Base-by-base conservation (phyloP, 1,140 invertebrate species). In the Drosophila prosaltans region DNA sequence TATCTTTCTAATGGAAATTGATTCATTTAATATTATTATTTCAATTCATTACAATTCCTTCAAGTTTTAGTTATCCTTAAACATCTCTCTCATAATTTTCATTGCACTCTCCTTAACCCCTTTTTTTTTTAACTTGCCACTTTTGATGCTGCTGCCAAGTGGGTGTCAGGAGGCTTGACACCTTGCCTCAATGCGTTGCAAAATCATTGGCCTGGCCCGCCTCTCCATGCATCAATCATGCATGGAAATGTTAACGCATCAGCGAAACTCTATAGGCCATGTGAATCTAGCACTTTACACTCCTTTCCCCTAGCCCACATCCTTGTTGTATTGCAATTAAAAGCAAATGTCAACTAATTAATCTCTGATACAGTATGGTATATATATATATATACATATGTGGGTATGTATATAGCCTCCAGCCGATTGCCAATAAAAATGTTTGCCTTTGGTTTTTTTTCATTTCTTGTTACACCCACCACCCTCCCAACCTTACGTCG, bases 341-440 rank as follows among this genome's bases (percentile, higher is more conserved):
- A 75, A 77, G 81, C 75, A 91, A 91, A 85, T 88, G 90, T 91
- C 86, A 90, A 90, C 90, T 91, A 91, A 91, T 91, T 91, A 91
- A 84, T 83, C 75, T 69, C 75, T 40, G 55, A 41, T 64, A 39
- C 72, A 64, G 69, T 61, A 73, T 21, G 45, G 45, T 51, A 51
- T 51, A 26, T 51, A 9, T 51, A 26, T 10, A 26, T 8, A 7
- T 3, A 10, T 51, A 26, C 3, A 10, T 51, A 26, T 59, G 54
- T 61, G 30, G 10, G 30, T 45, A 21, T n/a, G 16, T 59, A 48
- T 39, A 32, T 30, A 79, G 36, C 60, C 39, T 32, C 16, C 21
- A 6, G 36, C 6, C 26, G 24, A 39, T 9, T 65, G 65, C 80
- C 80, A 71, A 80, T 76, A 45, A 68, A 63, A 74, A 78, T 60